These are phyloP conservation scores for Lithosia quadra DNA, from an alignment of 2,888 invertebrate genomes.

Conservation along the genomic window DNA sequence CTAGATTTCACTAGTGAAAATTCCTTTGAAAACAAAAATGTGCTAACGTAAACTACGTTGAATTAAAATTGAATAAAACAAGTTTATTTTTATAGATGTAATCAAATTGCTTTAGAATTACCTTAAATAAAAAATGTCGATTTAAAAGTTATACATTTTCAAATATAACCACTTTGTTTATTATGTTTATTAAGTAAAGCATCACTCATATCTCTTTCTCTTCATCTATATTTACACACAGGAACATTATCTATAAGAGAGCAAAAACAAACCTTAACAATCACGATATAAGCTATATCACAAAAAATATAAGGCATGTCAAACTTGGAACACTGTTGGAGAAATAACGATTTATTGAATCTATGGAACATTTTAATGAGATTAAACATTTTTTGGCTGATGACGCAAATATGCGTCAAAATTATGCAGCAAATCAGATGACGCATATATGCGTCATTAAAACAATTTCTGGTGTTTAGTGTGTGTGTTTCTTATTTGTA, in stretches of 20 bases:
- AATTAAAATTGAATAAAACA: no score
- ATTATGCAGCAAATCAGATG: no score
- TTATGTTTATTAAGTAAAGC: conserved; percentile 5
- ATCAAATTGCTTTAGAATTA: no score
- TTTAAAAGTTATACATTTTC: neutral
- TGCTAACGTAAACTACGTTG: neutral
- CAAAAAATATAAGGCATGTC: conserved; percentile 40
- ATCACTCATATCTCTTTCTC: neutral
- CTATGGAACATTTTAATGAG: neutral
- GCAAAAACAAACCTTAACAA: conserved; percentile 27
- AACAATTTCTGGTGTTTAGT: no score
- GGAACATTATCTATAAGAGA: conserved; percentile 47
- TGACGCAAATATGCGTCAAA: no score
- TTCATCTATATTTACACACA: conserved; percentile 35
- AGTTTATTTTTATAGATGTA: no score
- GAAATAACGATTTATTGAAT: neutral
- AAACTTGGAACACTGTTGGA: conserved; percentile 28
- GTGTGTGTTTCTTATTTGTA: no score
- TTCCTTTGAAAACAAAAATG: neutral
- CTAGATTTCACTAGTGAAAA: neutral
- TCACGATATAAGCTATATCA: conserved; percentile 44
- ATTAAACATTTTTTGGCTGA: no score
- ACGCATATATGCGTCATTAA: no score
- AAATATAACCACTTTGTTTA: neutral
- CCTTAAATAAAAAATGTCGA: neutral